These are phyloP conservation scores for Eristalinus sepulchralis DNA, from an alignment of 2,888 invertebrate genomes.

Conservation along the genomic window DNA sequence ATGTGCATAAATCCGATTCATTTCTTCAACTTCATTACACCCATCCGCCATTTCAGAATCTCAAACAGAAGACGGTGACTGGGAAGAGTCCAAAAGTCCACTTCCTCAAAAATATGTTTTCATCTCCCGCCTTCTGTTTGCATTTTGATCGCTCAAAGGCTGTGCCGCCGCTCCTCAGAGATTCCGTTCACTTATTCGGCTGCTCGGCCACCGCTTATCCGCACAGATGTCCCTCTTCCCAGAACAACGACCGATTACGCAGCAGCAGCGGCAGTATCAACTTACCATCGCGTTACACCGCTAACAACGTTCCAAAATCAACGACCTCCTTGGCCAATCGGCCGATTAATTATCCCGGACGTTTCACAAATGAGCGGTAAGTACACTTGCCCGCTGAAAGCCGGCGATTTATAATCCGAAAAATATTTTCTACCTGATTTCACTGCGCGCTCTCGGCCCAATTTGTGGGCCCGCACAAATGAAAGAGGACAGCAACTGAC, in stretches of 20 bases:
- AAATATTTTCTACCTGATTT: slow-evolving; percentile 68
- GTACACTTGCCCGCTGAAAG: slow-evolving; percentile 43
- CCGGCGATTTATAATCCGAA: slow-evolving; percentile 56
- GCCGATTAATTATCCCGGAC: slow-evolving; percentile 60
- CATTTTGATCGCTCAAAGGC: not conserved
- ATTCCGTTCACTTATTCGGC: not conserved
- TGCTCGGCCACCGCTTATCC: too few species aligned
- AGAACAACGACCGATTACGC: slow-evolving; percentile 29
- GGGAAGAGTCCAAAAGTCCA: not conserved
- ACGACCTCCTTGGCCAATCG: slow-evolving; percentile 46
- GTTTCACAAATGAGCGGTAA: slow-evolving; percentile 59
- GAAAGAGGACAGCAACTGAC: slow-evolving; percentile 40
- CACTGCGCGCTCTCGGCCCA: slow-evolving; percentile 17
- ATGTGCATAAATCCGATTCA: not conserved
- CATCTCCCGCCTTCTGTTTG: not conserved
- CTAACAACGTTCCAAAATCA: not conserved
- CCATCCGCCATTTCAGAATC: not conserved
- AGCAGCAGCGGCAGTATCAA: slow-evolving; percentile 8
- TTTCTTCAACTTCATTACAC: not conserved
- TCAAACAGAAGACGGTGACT: not conserved
- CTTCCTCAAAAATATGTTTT: not conserved
- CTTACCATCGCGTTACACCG: slow-evolving; percentile 10
- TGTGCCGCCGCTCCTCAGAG: not conserved
- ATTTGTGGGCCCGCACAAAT: slow-evolving; percentile 17
- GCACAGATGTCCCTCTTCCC: slow-evolving; percentile 17